These are phyloP conservation scores for Polydrusus tereticollis DNA, from an alignment of 2,888 invertebrate species.

Conservation along the genomic window DNA sequence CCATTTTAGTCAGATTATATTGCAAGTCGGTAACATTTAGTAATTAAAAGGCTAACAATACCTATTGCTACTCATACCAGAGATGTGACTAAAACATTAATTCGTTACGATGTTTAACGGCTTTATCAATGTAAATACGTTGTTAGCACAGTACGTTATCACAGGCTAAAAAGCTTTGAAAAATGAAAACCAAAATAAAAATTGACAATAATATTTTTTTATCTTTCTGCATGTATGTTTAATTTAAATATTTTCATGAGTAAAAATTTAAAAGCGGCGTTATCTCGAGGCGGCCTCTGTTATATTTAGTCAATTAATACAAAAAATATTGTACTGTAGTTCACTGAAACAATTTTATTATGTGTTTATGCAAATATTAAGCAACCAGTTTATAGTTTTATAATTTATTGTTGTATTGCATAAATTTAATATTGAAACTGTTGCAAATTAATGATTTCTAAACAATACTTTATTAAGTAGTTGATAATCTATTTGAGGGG, in stretches of 20 bases:
- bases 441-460: neutral
- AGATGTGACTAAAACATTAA: neutral
- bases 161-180: constrained; percentile 61
- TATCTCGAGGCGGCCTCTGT: neutral
- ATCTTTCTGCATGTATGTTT: neutral
- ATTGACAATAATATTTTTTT: neutral
- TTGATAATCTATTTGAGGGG: neutral
- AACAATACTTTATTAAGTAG: neutral
- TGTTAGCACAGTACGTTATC: constrained; percentile 58
- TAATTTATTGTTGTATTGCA: neutral
- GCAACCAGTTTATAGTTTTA: neutral
- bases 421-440: constrained; percentile 3
- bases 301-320: neutral
- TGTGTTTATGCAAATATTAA: constrained; percentile 9
- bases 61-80: too few species aligned
- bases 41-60: too few species aligned
- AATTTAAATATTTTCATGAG: constrained; percentile 3
- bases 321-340: neutral
- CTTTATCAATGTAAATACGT: constrained; percentile 46
- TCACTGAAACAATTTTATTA: neutral
- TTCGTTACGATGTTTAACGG: neutral
- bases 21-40: too few species aligned
- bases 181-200: constrained; percentile 19
- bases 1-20: too few species aligned
- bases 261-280: neutral